phyloP scores from a whole-genome alignment of 1,140 invertebrate species.

The Procambarus virginalis region DNA sequence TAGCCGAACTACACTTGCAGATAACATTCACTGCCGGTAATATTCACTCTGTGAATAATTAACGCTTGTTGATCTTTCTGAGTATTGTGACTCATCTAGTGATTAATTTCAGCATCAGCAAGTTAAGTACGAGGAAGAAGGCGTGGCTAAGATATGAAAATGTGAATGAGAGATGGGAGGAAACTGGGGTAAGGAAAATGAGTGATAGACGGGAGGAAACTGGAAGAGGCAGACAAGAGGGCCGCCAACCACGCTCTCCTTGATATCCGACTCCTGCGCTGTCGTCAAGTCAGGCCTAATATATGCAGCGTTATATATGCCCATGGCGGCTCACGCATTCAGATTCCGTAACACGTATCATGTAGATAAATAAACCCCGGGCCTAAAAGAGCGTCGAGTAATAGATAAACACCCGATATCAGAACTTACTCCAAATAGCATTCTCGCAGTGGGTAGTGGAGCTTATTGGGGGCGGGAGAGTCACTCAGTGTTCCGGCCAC shows the following conservation, averaged over 20 bases:
- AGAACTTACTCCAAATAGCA: not conserved
- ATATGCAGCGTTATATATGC: not conserved
- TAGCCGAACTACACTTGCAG: too few species aligned
- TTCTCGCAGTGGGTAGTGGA: not conserved
- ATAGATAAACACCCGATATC: not conserved
- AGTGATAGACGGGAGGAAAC: not conserved
- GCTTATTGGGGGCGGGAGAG: not conserved
- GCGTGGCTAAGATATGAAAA: not conserved
- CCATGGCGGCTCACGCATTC: not conserved
- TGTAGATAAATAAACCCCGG: not conserved
- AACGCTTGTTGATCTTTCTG: too few species aligned
- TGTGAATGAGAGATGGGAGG: not conserved
- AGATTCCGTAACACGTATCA: constrained; percentile 4
- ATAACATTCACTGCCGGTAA: too few species aligned
- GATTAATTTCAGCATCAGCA: too few species aligned
- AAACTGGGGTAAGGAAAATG: not conserved
- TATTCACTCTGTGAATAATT: too few species aligned
- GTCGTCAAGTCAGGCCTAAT: not conserved
- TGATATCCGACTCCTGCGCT: not conserved
- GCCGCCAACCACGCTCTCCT: not conserved
- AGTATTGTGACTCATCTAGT: too few species aligned
- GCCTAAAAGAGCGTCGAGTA: not conserved
- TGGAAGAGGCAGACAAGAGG: not conserved
- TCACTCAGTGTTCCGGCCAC: not conserved
- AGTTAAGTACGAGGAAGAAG: too few species aligned